Conservation (phyloP, 35 echinoderm and acorn worm species). For the Apostichopus californicus region DNA sequence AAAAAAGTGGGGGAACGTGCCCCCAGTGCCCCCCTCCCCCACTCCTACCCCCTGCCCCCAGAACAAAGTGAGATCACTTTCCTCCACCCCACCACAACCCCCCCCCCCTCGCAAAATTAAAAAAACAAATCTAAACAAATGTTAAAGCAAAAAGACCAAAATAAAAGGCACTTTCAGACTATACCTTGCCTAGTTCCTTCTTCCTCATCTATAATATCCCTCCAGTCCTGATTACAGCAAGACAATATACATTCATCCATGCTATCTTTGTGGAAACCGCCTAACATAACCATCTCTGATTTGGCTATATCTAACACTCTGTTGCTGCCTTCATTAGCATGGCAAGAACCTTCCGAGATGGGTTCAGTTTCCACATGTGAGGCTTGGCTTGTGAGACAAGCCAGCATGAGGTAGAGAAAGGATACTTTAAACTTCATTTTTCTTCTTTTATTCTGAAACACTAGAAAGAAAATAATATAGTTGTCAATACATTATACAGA, state of each 20-base stretch:
- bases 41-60: too few species aligned
- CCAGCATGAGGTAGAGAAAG: not conserved
- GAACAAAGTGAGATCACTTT: too few species aligned
- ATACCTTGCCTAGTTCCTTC: not conserved
- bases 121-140: too few species aligned
- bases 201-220: not conserved
- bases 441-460: not conserved
- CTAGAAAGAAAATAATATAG: not conserved
- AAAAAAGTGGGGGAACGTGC: too few species aligned
- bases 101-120: too few species aligned
- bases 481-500: too few species aligned
- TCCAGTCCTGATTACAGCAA: slow-evolving; percentile 28
- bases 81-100: too few species aligned
- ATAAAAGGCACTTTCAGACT: too few species aligned
- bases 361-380: not conserved
- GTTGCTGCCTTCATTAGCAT: not conserved
- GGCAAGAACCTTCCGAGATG: not conserved
- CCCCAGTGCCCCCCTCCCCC: too few species aligned
- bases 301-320: not conserved
- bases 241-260: not conserved
- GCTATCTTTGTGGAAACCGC: slow-evolving; percentile 10
- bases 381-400: not conserved
- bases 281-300: not conserved
- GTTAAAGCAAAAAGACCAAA: too few species aligned
- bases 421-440: not conserved